phyloP scores from a whole-genome alignment of 2,888 invertebrate species.

The Athrips mouffetella region DNA sequence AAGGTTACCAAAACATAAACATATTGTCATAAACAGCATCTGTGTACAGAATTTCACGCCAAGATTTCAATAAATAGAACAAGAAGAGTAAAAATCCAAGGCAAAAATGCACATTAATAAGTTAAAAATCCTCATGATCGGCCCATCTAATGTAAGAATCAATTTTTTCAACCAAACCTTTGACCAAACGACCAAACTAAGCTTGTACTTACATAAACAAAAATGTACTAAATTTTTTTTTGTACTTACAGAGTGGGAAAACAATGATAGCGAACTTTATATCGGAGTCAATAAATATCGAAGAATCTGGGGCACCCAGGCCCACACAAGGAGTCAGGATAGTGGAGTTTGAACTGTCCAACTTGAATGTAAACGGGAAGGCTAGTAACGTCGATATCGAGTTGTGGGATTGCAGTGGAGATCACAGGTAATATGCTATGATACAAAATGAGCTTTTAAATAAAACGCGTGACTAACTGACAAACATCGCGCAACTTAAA shows the following conservation, averaged over 20 bases:
- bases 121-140: conserved; percentile 78
- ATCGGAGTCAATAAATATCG: conserved; percentile 81
- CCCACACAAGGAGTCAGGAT: conserved; percentile 87
- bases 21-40: no score
- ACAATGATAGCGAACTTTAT: conserved; percentile 83
- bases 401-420: conserved; percentile 89
- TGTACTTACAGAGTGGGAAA: conserved; percentile 82
- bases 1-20: no score
- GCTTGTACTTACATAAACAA: no score
- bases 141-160: conserved; percentile 74
- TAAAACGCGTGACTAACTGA: no score
- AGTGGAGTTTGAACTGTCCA: conserved; percentile 85
- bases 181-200: no score
- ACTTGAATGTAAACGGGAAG: conserved; percentile 78
- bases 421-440: conserved; percentile 76
- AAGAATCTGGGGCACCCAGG: conserved; percentile 78
- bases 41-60: no score
- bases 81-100: background rate
- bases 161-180: no score
- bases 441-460: background rate
- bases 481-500: no score
- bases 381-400: conserved; percentile 82
- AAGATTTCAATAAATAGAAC: no score
- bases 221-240: background rate
- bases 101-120: conserved; percentile 58